A percentile compares a stretch with the other conserved stretches of the same genome.
phyloP scores from a whole-genome alignment of 2,113 vertebrate species.

The Cyphomyrus discorhynchus region DNA sequence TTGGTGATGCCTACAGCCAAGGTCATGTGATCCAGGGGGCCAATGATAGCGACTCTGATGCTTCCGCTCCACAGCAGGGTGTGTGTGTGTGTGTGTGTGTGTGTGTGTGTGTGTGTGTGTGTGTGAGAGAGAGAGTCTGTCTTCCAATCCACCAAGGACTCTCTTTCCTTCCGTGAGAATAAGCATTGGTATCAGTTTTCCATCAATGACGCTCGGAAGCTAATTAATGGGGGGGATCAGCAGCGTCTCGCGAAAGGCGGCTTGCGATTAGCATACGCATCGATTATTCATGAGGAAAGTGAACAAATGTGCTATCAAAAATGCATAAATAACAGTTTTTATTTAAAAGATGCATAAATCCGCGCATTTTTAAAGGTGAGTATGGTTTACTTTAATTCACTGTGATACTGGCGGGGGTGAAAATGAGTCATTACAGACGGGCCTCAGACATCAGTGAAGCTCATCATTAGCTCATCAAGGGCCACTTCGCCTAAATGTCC shows the following conservation, averaged over 20 bases:
- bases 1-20: background rate
- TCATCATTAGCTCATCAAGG: background rate
- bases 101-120: background rate
- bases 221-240: constrained; percentile 6
- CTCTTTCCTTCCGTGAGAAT: background rate
- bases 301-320: constrained; percentile 14
- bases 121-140: background rate
- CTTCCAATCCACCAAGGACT: background rate
- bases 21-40: background rate
- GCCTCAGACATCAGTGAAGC: background rate
- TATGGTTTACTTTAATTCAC: background rate
- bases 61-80: background rate
- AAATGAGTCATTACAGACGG: background rate
- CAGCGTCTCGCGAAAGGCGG: background rate
- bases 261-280: background rate
- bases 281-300: constrained; percentile 1
- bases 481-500: background rate
- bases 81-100: background rate
- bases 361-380: background rate
- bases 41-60: background rate
- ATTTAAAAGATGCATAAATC: constrained; percentile 21
- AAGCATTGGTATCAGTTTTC: background rate
- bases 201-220: background rate
- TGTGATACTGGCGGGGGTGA: background rate
- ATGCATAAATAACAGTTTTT: constrained; percentile 20